These are phyloP conservation scores for Erpobdella octoculata DNA, from an alignment of 2,888 invertebrate genomes.

Conservation along the genomic window DNA sequence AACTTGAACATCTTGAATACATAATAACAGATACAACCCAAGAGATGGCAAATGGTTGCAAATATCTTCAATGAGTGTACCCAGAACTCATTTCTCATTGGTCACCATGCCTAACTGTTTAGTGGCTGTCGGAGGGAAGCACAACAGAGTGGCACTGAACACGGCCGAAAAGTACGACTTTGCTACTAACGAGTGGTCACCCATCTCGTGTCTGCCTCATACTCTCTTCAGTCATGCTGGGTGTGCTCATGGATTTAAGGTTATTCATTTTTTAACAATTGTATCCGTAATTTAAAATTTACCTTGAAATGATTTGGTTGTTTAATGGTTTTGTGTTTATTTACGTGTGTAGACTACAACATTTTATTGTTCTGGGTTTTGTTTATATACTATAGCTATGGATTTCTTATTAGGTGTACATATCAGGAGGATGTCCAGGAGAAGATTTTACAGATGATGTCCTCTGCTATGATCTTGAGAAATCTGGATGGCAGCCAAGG, in stretches of 20 bases:
- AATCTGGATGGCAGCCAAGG: slow-evolving; percentile 33
- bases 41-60: slow-evolving; percentile 38
- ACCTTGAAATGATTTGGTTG: neutral
- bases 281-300: neutral
- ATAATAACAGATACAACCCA: slow-evolving; percentile 37
- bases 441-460: slow-evolving; percentile 40
- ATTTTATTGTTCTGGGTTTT: neutral
- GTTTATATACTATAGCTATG: neutral
- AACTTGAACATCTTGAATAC: neutral
- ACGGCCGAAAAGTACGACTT: slow-evolving; percentile 39
- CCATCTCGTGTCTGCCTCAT: slow-evolving; percentile 35
- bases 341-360: neutral
- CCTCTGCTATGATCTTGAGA: slow-evolving; percentile 36
- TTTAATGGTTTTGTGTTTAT: neutral
- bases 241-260: slow-evolving; percentile 36
- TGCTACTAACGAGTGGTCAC: slow-evolving; percentile 38
- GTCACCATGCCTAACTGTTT: slow-evolving; percentile 36
- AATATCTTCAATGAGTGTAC: slow-evolving; percentile 38
- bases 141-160: slow-evolving; percentile 38
- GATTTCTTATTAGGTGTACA: slow-evolving; percentile 36
- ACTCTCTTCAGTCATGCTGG: slow-evolving; percentile 40
- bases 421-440: slow-evolving; percentile 38
- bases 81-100: slow-evolving; percentile 38
- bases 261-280: neutral
- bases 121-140: slow-evolving; percentile 39